Percentiles rank a stretch among this genome's conserved stretches.
phyloP scores from a whole-genome alignment of 2,888 invertebrate species.

The Tachina lurida region DNA sequence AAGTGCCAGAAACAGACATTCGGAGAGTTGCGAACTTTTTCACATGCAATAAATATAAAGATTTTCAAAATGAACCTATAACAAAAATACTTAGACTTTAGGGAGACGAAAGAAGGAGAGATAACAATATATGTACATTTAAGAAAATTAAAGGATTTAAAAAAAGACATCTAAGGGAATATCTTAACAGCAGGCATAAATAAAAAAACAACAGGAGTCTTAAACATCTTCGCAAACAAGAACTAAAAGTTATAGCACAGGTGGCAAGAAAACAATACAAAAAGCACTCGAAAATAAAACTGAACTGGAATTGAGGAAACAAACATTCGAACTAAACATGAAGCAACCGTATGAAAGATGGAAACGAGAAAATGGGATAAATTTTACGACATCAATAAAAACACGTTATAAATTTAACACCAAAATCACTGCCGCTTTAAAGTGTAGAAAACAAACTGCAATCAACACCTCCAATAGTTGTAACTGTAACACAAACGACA shows the following conservation, averaged over 20 bases:
- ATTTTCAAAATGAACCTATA: slow-evolving; percentile 56
- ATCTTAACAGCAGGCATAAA: slow-evolving; percentile 24
- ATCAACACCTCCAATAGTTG: slow-evolving; percentile 29
- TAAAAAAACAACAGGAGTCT: slow-evolving; percentile 29
- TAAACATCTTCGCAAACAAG: slow-evolving; percentile 11
- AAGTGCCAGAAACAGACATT: not conserved
- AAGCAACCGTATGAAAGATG: slow-evolving; percentile 56
- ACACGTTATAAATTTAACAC: slow-evolving; percentile 40
- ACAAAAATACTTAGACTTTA: slow-evolving; percentile 30
- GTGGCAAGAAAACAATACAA: slow-evolving; percentile 8
- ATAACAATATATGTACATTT: slow-evolving; percentile 22
- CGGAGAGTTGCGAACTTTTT: slow-evolving; percentile 10
- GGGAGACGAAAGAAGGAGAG: slow-evolving; percentile 1
- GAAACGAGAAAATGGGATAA: slow-evolving; percentile 17
- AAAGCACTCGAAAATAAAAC: not conserved
- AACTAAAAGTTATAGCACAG: slow-evolving; percentile 8
- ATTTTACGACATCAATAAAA: slow-evolving; percentile 29
- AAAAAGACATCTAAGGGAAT: slow-evolving; percentile 10
- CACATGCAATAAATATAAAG: slow-evolving; percentile 38
- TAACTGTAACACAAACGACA: not conserved
- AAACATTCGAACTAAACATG: slow-evolving; percentile 13
- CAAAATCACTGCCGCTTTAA: slow-evolving; percentile 62
- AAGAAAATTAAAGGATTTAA: slow-evolving; percentile 61
- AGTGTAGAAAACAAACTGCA: slow-evolving; percentile 45
- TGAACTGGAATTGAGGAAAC: slow-evolving; percentile 6